A percentile compares a stretch with the other conserved stretches of the same genome.
These are phyloP conservation scores for Cephalopterus ornatus DNA, from an alignment of 2,113 vertebrate species.

Conservation along the genomic window DNA sequence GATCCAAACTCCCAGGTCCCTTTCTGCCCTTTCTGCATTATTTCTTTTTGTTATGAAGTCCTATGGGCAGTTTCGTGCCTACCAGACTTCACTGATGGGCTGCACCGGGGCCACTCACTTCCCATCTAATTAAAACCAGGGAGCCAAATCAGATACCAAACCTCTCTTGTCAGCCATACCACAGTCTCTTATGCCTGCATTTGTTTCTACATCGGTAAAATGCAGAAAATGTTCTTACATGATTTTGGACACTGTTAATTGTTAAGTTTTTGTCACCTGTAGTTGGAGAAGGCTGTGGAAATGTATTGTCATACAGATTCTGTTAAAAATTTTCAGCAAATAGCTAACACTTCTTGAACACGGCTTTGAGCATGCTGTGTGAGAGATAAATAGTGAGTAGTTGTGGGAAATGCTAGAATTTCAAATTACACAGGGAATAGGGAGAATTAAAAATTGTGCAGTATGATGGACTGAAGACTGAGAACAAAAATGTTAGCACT, in stretches of 20 bases:
- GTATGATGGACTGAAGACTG: background rate
- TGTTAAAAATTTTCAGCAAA: background rate
- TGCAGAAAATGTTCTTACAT: background rate
- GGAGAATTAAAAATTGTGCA: slow-evolving; percentile 11
- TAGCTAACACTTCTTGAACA: background rate
- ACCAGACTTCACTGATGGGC: background rate
- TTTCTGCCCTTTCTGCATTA: too few relatives aligned
- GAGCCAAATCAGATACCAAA: background rate
- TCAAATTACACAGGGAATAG: background rate
- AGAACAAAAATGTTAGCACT: slow-evolving; percentile 10
- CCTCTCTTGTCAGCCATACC: background rate
- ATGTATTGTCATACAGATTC: background rate
- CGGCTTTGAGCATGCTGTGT: background rate
- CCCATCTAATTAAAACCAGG: background rate
- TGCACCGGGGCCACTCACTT: background rate
- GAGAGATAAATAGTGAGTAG: background rate
- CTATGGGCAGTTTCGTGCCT: background rate
- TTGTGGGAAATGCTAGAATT: background rate
- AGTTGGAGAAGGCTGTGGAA: background rate
- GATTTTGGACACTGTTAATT: background rate
- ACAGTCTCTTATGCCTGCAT: background rate
- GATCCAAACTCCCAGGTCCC: too few relatives aligned
- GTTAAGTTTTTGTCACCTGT: background rate
- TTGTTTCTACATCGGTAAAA: background rate
- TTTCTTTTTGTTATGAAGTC: background rate